Conservation (phyloP, 2,888 invertebrate species). For the Geotrupes spiniger region DNA sequence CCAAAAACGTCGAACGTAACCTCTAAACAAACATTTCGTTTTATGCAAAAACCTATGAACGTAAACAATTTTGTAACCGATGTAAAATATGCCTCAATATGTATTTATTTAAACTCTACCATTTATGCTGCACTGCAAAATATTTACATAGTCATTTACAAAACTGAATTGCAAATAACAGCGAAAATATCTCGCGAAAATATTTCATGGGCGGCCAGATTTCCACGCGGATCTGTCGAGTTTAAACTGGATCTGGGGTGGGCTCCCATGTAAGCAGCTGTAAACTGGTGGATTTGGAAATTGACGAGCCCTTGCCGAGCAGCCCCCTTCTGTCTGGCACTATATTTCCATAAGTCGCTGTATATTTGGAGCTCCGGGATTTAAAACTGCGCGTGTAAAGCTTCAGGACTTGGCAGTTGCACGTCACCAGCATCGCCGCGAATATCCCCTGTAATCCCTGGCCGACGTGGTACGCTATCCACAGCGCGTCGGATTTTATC, state of each 20-base stretch:
- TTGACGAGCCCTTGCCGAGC: conserved; percentile 32
- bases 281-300: conserved; percentile 48
- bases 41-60: no score
- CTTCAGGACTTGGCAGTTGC: conserved; percentile 57
- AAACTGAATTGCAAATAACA: no score
- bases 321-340: conserved; percentile 28
- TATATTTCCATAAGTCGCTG: conserved; percentile 33
- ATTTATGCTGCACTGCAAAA: no score
- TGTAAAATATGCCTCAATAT: no score
- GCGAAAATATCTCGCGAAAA: no score
- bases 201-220: no score
- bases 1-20: no score
- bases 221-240: neutral
- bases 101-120: no score
- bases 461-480: conserved; percentile 51
- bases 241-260: conserved; percentile 48
- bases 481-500: conserved; percentile 45
- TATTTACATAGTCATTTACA: no score
- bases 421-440: conserved; percentile 61
- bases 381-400: conserved; percentile 45
- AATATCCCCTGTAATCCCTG: conserved; percentile 60
- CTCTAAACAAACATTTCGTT: no score
- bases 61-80: no score
- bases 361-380: conserved; percentile 15
- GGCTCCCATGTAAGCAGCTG: conserved; percentile 51